Evolutionary conservation across 2,797 vertebrate species (phyloP), one percentile per base, ranked within the genome.

Genomic region (Ceyx erithaca): DNA sequence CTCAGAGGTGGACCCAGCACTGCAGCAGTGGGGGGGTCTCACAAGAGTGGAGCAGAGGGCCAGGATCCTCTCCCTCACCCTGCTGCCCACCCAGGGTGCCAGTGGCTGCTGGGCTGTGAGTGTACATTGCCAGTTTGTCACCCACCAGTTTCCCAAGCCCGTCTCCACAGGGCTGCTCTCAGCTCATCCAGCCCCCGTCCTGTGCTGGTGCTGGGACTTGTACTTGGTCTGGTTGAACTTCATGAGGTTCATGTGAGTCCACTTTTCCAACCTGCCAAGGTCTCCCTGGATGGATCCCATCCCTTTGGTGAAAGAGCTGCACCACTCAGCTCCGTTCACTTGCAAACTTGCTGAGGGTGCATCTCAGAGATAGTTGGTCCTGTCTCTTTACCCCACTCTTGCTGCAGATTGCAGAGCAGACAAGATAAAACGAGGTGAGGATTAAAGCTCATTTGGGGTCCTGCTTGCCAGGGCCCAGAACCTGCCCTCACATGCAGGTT

Each of bases 101-200:
- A 7, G 6, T 21, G 49, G 45, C 26, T 45, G 37, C 18, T 52
- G 58, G 4, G 58, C 63, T 52, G 26, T 1, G 0, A 35, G 37
- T 0, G 0, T 63, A 28, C 3, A 0, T 28, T 52, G 37, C 40
- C 1, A 0, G 23, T 13, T 19, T 64, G 35, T 45, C 75, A 22
- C 52, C n/a, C 51, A 31, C 26, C 8, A 8, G 14, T 17, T 7
- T 6, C 22, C 26, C 58, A 14, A 15, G 51, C 10, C 51, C 35
- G 31, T 31, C 68, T 31, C 51, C 4, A 3, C 49, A 41, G 37
- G 37, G 51, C 16, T 43, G 30, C 35, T 17, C 64, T 41, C 48
- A 55, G 13, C 35, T 41, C 57, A 21, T 9, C 33, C 8, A 7
- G 11, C 28, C 31, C 54, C 22, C 31, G 12, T 30, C 5, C 37